phyloP scores from a whole-genome alignment of 2,888 invertebrate genomes.

The Rotaria sp. region DNA sequence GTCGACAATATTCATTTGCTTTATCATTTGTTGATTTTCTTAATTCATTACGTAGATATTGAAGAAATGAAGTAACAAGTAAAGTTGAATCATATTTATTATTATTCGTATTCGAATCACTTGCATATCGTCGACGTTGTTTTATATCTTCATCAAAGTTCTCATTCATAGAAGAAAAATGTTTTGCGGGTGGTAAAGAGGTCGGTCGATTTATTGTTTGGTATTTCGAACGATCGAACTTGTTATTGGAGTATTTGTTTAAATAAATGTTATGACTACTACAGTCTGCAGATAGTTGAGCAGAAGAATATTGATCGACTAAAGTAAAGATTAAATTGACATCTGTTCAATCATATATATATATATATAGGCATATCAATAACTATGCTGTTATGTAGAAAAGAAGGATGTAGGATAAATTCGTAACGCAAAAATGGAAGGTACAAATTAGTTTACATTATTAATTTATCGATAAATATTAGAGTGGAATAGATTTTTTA shows the following conservation, averaged over 20 bases:
- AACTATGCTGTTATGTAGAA: background rate
- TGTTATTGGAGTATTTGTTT: background rate
- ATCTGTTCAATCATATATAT: background rate
- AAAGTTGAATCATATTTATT: background rate
- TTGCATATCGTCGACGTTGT: background rate
- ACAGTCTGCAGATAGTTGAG: background rate
- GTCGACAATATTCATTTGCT: background rate
- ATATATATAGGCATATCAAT: background rate
- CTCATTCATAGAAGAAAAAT: background rate
- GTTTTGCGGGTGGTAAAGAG: background rate
- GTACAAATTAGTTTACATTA: background rate
- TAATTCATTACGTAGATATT: background rate
- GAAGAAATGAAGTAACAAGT: slow-evolving; percentile 7
- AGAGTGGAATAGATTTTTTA: background rate
- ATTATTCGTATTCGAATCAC: background rate
- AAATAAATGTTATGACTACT: background rate
- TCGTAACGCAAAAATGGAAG: background rate
- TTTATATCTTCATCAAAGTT: background rate
- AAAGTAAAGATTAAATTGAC: background rate
- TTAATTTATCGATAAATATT: background rate
- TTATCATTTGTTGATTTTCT: background rate
- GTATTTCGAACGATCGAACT: background rate
- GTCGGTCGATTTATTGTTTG: background rate
- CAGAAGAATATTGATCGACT: background rate
- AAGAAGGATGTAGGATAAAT: background rate